These are phyloP conservation scores for Corvus hawaiiensis DNA, from an alignment of 2,113 vertebrate genomes.

Conservation along the genomic window DNA sequence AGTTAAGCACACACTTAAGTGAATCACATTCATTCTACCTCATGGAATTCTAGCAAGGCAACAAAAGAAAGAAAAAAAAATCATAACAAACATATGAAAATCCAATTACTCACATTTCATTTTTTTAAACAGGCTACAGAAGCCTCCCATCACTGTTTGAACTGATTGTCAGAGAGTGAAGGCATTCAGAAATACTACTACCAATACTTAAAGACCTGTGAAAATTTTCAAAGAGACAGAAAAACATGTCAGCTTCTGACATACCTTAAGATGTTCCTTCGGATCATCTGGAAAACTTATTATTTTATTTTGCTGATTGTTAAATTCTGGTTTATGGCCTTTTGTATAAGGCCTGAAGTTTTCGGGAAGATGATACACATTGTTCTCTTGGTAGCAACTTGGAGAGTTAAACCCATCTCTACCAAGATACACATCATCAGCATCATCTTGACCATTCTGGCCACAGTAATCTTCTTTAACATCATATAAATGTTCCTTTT, in stretches of 20 bases:
- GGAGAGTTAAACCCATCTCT: conserved; percentile 71
- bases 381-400: conserved; percentile 61
- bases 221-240: not conserved
- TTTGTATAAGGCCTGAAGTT: conserved; percentile 71
- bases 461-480: conserved; percentile 63
- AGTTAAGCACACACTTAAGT: not conserved
- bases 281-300: conserved; percentile 56
- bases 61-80: not conserved
- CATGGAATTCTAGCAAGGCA: not conserved
- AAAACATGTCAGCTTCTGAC: not conserved
- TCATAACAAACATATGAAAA: not conserved
- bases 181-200: not conserved
- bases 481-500: conserved; percentile 64
- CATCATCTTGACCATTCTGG: conserved; percentile 57
- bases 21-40: not conserved
- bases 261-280: conserved; percentile 80
- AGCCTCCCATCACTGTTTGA: not conserved
- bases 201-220: not conserved
- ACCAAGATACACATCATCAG: conserved; percentile 64
- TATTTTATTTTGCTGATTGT: conserved; percentile 52
- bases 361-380: conserved; percentile 65
- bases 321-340: conserved; percentile 61
- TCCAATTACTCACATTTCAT: not conserved
- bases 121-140: not conserved
- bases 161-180: not conserved